Conservation (phyloP, 2,888 invertebrate species). For the Parascotia fuliginaria region DNA sequence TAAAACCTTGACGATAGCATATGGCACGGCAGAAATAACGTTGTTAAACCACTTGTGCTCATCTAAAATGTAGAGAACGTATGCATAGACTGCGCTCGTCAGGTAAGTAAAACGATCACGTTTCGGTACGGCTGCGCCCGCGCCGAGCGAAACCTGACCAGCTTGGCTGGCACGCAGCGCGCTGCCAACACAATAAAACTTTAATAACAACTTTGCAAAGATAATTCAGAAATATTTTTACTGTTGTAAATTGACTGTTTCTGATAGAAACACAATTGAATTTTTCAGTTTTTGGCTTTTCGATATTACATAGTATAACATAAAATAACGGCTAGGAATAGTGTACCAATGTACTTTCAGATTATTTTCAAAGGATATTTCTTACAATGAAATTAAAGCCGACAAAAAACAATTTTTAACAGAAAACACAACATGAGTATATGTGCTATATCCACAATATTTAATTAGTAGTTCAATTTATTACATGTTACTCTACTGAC, state of each 20-base stretch:
- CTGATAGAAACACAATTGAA: neutral
- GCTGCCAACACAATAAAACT: conserved; percentile 29
- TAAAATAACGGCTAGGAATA: neutral
- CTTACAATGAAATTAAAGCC: neutral
- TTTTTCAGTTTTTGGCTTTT: neutral
- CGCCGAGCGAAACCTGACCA: conserved; percentile 30
- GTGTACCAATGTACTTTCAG: neutral
- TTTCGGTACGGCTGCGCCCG: conserved; percentile 54
- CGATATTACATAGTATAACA: neutral
- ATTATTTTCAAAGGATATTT: neutral
- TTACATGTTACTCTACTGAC: too few relatives aligned
- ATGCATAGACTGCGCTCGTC: conserved; percentile 39
- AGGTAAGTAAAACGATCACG: conserved; percentile 66
- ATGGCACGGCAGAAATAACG: conserved; percentile 23
- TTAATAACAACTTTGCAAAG: neutral
- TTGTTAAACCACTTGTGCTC: conserved; percentile 18
- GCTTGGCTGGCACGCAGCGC: conserved; percentile 35
- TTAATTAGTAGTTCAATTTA: neutral
- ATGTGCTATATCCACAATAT: neutral
- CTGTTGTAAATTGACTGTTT: neutral
- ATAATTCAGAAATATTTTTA: neutral
- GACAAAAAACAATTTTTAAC: neutral
- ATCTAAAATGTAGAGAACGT: conserved; percentile 26
- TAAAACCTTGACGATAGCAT: conserved; percentile 30
- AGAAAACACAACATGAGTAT: neutral